These are phyloP conservation scores for Zaprionus bogoriensis DNA, from an alignment of 2,888 invertebrate genomes.

Conservation along the genomic window DNA sequence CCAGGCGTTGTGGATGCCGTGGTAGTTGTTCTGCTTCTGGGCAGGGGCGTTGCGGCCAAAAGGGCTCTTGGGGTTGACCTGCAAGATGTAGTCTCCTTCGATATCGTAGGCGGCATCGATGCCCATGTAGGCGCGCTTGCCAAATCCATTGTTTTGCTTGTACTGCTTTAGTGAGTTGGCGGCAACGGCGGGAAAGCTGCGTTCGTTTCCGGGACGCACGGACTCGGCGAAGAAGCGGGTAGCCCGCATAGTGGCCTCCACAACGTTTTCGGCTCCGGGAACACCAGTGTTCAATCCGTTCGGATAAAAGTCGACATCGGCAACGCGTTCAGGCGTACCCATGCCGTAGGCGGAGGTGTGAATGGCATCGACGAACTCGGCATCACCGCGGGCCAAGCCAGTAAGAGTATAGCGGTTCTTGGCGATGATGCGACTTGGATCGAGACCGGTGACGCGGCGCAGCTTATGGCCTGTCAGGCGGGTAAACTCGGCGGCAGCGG, in stretches of 20 bases:
- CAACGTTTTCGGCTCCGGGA: constrained; percentile 77
- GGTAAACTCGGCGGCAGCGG: constrained; percentile 75
- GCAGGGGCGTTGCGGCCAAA: constrained; percentile 78
- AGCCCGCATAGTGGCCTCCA: constrained; percentile 79
- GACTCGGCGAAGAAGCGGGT: constrained; percentile 81
- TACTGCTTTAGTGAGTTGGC: constrained; percentile 78
- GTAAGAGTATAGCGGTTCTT: constrained; percentile 59
- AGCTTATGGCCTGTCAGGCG: constrained; percentile 74
- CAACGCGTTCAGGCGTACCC: constrained; percentile 70
- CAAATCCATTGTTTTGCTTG: constrained; percentile 75
- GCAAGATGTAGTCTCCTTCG: constrained; percentile 79
- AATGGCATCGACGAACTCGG: constrained; percentile 81
- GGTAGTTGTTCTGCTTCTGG: constrained; percentile 65
- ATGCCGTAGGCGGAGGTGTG: constrained; percentile 79
- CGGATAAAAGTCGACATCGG: constrained; percentile 81
- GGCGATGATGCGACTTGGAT: constrained; percentile 74
- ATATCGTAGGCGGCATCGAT: constrained; percentile 67
- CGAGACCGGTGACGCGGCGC: constrained; percentile 81
- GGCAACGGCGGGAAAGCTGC: constrained; percentile 79
- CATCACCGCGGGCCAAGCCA: constrained; percentile 80
- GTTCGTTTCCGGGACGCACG: constrained; percentile 79
- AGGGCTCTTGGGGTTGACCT: constrained; percentile 79
- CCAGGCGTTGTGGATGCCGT: constrained; percentile 58
- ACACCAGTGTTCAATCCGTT: constrained; percentile 73
- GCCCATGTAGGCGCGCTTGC: constrained; percentile 80